These are phyloP conservation scores for Cirrhinus mrigala DNA, from an alignment of 2,797 vertebrate species.

Conservation along the genomic window DNA sequence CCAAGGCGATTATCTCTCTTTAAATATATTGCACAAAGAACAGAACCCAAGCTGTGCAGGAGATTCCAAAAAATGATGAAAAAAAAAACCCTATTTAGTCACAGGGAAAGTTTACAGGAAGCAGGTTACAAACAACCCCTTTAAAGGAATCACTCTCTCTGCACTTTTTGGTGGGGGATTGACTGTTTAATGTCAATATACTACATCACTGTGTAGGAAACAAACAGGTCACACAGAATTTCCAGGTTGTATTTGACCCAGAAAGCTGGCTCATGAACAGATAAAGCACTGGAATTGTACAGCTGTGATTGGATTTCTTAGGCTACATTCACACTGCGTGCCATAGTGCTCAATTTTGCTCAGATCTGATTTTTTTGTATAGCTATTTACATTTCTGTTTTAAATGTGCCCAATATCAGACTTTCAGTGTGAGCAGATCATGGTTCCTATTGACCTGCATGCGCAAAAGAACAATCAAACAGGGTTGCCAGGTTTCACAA, in stretches of 20 bases:
- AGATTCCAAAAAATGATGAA: background rate
- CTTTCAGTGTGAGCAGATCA: too few species aligned
- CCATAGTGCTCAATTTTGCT: too few species aligned
- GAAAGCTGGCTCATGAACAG: background rate
- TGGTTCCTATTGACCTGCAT: too few species aligned
- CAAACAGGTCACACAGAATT: background rate
- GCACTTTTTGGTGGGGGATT: background rate
- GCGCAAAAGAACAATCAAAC: too few species aligned
- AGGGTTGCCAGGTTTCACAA: too few species aligned
- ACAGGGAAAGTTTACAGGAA: background rate
- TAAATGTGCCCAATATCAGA: too few species aligned
- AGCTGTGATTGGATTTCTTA: background rate
- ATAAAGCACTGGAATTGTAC: background rate
- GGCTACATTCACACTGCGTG: too few species aligned
- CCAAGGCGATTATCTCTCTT: background rate
- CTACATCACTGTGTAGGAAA: background rate
- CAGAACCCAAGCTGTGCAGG: background rate
- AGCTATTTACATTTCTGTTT: too few species aligned
- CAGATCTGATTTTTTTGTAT: too few species aligned
- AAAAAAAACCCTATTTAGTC: background rate
- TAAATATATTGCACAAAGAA: slow-evolving; percentile 16
- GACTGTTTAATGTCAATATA: background rate
- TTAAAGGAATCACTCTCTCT: background rate
- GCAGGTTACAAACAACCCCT: background rate
- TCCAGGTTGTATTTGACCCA: slow-evolving; percentile 2